phyloP scores from a whole-genome alignment of 2,888 invertebrate genomes.

The Zootermopsis nevadensis region DNA sequence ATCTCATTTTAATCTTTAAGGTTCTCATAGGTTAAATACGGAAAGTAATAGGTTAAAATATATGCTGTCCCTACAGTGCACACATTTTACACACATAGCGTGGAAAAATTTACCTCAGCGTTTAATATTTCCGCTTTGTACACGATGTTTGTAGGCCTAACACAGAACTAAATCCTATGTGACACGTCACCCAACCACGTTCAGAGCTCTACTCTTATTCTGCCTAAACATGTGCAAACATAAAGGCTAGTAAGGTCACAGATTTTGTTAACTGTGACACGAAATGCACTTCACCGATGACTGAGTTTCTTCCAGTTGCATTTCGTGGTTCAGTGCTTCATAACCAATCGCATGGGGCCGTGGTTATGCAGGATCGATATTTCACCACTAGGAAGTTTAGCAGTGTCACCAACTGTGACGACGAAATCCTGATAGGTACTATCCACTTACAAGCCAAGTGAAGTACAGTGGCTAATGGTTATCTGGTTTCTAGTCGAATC shows the following conservation, averaged over 20 bases:
- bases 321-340: conserved; percentile 17
- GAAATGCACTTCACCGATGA: neutral
- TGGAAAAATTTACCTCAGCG: too few species aligned
- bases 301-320: conserved; percentile 13
- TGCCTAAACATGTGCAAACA: neutral
- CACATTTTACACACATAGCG: too few species aligned
- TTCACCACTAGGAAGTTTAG: conserved; percentile 10
- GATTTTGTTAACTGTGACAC: neutral
- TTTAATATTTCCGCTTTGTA: too few species aligned
- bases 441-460: neutral
- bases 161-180: too few species aligned
- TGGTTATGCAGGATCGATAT: conserved; percentile 25
- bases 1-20: too few species aligned
- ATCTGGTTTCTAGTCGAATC: neutral
- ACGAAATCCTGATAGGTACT: neutral
- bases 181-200: too few species aligned
- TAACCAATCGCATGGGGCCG: conserved; percentile 9
- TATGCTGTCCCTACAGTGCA: too few species aligned
- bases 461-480: neutral
- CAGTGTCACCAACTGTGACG: conserved; percentile 9
- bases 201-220: too few species aligned
- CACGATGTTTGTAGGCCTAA: too few species aligned
- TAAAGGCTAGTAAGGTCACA: neutral
- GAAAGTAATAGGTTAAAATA: too few species aligned
- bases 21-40: too few species aligned